Percentiles rank a stretch among this genome's conserved stretches.
Evolutionary conservation across 2,888 invertebrate species (phyloP).

Genomic region (Poecilobothrus nobilitatus): DNA sequence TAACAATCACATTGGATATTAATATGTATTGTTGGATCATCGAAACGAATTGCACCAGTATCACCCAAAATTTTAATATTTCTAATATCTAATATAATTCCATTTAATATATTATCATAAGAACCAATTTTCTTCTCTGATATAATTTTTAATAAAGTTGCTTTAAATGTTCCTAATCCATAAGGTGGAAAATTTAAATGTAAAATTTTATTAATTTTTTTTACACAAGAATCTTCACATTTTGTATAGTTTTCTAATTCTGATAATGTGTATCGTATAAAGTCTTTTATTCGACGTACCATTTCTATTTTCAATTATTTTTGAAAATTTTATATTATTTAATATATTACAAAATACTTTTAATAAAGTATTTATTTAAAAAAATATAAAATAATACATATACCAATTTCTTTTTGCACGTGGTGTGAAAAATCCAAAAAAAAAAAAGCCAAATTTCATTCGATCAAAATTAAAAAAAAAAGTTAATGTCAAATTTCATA

Average conservation of each 20-base stretch:
- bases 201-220: slow-evolving; percentile 41
- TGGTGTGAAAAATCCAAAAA: too few species aligned
- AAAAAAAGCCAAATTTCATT: too few species aligned
- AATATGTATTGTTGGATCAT: slow-evolving; percentile 51
- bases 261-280: slow-evolving; percentile 39
- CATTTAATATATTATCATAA: slow-evolving; percentile 48
- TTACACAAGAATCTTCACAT: slow-evolving; percentile 47
- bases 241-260: slow-evolving; percentile 46
- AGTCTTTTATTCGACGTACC: slow-evolving; percentile 37
- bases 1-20: slow-evolving; percentile 56
- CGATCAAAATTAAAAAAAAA: too few species aligned
- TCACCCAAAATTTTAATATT: slow-evolving; percentile 50
- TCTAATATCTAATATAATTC: slow-evolving; percentile 53
- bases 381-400: too few species aligned
- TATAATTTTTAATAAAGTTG: slow-evolving; percentile 44
- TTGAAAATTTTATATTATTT: too few species aligned
- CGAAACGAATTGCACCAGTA: slow-evolving; percentile 46
- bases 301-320: slow-evolving; percentile 24
- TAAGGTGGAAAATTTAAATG: slow-evolving; percentile 50
- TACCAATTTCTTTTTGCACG: too few species aligned
- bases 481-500: too few species aligned
- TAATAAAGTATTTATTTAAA: too few species aligned
- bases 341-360: too few species aligned
- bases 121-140: slow-evolving; percentile 44
- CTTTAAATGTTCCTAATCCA: slow-evolving; percentile 45